These are phyloP conservation scores for Xiphophorus maculatus DNA, from an alignment of 2,113 vertebrate genomes.

Conservation along the genomic window DNA sequence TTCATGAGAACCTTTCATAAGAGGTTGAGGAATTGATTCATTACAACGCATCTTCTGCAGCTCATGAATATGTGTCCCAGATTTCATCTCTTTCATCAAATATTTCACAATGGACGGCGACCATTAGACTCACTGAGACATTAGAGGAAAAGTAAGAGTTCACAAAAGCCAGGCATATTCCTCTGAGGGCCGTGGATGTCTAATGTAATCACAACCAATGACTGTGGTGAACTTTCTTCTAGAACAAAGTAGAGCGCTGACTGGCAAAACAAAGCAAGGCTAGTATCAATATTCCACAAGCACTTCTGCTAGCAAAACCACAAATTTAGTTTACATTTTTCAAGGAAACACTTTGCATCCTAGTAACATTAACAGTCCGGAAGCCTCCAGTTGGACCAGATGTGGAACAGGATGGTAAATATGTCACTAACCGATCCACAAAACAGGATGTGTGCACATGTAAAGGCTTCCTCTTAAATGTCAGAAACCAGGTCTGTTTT, in stretches of 20 bases:
- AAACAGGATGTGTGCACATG: slow-evolving; percentile 11
- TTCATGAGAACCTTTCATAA: background rate
- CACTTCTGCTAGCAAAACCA: background rate
- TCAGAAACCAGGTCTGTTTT: background rate
- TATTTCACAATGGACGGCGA: background rate
- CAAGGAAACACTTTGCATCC: background rate
- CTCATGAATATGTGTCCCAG: background rate
- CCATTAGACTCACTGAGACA: background rate
- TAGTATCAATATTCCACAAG: background rate
- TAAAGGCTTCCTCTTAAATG: slow-evolving; percentile 9
- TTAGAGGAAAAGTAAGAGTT: background rate
- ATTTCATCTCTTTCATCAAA: background rate
- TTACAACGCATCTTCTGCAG: background rate
- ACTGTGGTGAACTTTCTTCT: background rate
- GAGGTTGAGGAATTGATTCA: background rate
- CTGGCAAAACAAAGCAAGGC: slow-evolving; percentile 2
- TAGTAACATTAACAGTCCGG: background rate
- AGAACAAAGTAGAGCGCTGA: background rate
- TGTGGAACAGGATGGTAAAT: background rate
- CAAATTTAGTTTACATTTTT: slow-evolving; percentile 19
- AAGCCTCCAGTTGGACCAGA: background rate
- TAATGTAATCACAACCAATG: background rate
- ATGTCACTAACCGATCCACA: background rate
- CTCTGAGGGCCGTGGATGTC: background rate
- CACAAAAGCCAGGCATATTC: background rate